phyloP scores from a whole-genome alignment of 2,797 vertebrate species.

The Girardinus metallicus region DNA sequence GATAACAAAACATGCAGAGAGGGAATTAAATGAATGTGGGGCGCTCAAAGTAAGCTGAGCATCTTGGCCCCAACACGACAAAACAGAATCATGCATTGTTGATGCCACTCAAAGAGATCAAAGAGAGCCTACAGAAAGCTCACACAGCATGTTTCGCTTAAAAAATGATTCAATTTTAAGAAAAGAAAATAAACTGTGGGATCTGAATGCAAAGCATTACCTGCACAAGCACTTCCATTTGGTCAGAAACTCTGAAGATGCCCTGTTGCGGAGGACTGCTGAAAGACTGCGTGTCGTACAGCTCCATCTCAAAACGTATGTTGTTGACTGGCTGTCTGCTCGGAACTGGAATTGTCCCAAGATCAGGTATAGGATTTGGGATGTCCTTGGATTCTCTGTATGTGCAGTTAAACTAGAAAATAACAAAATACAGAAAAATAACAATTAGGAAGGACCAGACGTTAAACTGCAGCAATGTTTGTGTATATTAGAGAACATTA shows the following conservation, averaged over 20 bases:
- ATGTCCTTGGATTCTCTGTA: slow-evolving; percentile 72
- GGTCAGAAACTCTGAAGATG: slow-evolving; percentile 71
- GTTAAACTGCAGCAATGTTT: slow-evolving; percentile 19
- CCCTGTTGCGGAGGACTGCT: slow-evolving; percentile 49
- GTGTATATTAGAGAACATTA: not conserved
- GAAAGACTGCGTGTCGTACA: slow-evolving; percentile 81
- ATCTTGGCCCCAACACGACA: slow-evolving; percentile 33
- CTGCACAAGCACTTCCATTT: slow-evolving; percentile 79
- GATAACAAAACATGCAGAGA: slow-evolving; percentile 5
- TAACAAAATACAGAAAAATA: slow-evolving; percentile 42
- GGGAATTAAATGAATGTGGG: not conserved
- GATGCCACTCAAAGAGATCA: slow-evolving; percentile 39
- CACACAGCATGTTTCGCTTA: slow-evolving; percentile 22
- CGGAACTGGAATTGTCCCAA: slow-evolving; percentile 32
- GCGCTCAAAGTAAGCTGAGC: slow-evolving; percentile 22
- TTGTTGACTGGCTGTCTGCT: slow-evolving; percentile 67
- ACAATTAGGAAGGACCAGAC: slow-evolving; percentile 43
- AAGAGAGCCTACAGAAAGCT: slow-evolving; percentile 38
- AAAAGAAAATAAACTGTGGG: slow-evolving; percentile 18
- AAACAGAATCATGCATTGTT: slow-evolving; percentile 33
- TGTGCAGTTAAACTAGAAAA: slow-evolving; percentile 92
- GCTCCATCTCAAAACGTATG: slow-evolving; percentile 89
- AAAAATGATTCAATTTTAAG: not conserved
- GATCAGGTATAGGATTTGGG: slow-evolving; percentile 3
- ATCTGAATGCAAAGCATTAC: slow-evolving; percentile 50